These are phyloP conservation scores for Kryptolebias ocellatus DNA, from an alignment of 2,797 vertebrate genomes.

Conservation along the genomic window DNA sequence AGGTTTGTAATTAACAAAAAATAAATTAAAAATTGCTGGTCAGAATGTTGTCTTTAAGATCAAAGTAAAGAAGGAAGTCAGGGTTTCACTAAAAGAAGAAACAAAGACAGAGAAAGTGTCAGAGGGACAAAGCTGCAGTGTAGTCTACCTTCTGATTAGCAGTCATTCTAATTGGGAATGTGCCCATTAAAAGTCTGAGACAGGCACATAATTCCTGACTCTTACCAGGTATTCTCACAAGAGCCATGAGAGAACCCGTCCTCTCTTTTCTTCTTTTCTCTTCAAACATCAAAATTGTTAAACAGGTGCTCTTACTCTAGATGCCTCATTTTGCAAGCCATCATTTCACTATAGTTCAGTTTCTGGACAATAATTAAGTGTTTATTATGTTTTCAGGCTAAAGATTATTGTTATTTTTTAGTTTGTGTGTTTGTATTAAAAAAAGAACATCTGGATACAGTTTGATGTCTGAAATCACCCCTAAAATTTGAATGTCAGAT, in stretches of 20 bases:
- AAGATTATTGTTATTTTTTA: slow-evolving; percentile 56
- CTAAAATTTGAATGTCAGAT: neutral
- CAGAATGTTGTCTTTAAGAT: slow-evolving; percentile 8
- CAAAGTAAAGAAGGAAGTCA: neutral
- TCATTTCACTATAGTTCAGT: slow-evolving; percentile 55
- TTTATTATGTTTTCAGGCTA: slow-evolving; percentile 57
- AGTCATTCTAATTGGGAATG: slow-evolving; percentile 61
- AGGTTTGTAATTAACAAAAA: slow-evolving; percentile 19
- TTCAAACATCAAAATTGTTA: slow-evolving; percentile 45
- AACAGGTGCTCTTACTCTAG: slow-evolving; percentile 57
- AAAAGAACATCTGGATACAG: neutral
- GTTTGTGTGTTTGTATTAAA: no score
- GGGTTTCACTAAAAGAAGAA: slow-evolving; percentile 21
- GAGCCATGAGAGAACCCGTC: slow-evolving; percentile 29
- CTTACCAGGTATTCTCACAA: slow-evolving; percentile 51
- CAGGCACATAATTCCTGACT: slow-evolving; percentile 45
- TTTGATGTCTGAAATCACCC: neutral
- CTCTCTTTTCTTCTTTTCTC: slow-evolving; percentile 4
- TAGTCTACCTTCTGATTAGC: slow-evolving; percentile 52
- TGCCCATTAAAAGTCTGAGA: slow-evolving; percentile 58
- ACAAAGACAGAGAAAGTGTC: slow-evolving; percentile 13
- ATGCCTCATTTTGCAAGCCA: slow-evolving; percentile 59
- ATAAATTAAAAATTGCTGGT: neutral
- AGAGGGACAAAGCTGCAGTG: slow-evolving; percentile 8
- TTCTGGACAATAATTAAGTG: slow-evolving; percentile 54